Conservation (phyloP, 2,797 vertebrate species). For the Propithecus perrieri region DNA sequence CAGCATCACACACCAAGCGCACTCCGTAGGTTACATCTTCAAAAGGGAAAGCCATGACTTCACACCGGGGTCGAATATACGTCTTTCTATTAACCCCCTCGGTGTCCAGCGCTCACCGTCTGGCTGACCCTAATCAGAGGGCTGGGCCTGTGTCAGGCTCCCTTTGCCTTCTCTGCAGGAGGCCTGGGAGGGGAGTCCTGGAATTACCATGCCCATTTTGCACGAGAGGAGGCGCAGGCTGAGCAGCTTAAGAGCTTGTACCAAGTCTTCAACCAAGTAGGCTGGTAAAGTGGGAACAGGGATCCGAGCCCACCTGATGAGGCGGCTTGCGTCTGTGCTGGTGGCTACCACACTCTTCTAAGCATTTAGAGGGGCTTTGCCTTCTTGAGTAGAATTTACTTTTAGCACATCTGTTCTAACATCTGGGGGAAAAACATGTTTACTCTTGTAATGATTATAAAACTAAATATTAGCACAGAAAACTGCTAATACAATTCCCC, state of each 20-base stretch:
- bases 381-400: not conserved
- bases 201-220: too few species aligned
- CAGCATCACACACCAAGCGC: not conserved
- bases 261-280: not conserved
- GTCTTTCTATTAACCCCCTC: not conserved
- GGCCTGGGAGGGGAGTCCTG: not conserved
- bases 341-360: too few species aligned
- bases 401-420: not conserved
- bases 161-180: rapidly evolving
- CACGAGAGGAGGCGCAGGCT: not conserved
- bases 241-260: too few species aligned
- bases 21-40: not conserved
- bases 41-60: not conserved
- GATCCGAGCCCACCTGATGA: not conserved
- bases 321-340: rapidly evolving
- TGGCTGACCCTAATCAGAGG: not conserved
- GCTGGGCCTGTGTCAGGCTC: too few species aligned
- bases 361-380: not conserved
- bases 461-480: not conserved
- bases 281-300: not conserved
- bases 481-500: not conserved
- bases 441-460: not conserved
- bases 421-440: not conserved
- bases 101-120: not conserved
- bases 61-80: not conserved